These are phyloP conservation scores for Stenolophus ochropezus DNA, from an alignment of 2,888 invertebrate species.

Conservation along the genomic window DNA sequence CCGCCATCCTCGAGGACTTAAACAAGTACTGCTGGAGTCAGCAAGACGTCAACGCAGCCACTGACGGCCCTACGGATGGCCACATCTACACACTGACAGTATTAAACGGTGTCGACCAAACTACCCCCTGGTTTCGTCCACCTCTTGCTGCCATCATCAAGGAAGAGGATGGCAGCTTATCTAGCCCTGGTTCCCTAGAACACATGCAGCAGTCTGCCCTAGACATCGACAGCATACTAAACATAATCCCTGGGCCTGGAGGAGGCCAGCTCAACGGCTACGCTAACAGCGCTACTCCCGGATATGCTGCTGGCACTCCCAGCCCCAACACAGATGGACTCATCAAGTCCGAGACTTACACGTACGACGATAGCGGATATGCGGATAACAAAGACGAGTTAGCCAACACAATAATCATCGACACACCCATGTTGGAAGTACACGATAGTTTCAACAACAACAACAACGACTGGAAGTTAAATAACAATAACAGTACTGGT, in stretches of 20 bases:
- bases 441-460: constrained; percentile 79
- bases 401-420: constrained; percentile 72
- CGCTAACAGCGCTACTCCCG: constrained; percentile 71
- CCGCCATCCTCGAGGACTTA: constrained; percentile 87
- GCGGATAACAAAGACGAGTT: constrained; percentile 79
- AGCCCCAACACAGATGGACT: constrained; percentile 77
- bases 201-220: constrained; percentile 77
- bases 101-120: constrained; percentile 82
- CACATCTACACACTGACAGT: constrained; percentile 91
- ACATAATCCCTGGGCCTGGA: constrained; percentile 79
- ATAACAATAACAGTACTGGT: constrained; percentile 75
- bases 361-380: constrained; percentile 86
- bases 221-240: constrained; percentile 88
- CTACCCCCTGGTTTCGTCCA: constrained; percentile 74
- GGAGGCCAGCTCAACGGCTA: constrained; percentile 77
- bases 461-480: constrained; percentile 89
- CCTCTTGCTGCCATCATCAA: constrained; percentile 78
- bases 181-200: constrained; percentile 78
- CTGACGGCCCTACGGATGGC: constrained; percentile 82
- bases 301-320: constrained; percentile 76
- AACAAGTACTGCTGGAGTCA: constrained; percentile 90
- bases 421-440: constrained; percentile 77
- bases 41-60: constrained; percentile 71
- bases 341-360: constrained; percentile 83
- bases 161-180: constrained; percentile 80